Evolutionary conservation across 92 coral and sea anemone species (phyloP), one percentile per base, ranked within the genome.

Genomic region (Porites evermanni): DNA sequence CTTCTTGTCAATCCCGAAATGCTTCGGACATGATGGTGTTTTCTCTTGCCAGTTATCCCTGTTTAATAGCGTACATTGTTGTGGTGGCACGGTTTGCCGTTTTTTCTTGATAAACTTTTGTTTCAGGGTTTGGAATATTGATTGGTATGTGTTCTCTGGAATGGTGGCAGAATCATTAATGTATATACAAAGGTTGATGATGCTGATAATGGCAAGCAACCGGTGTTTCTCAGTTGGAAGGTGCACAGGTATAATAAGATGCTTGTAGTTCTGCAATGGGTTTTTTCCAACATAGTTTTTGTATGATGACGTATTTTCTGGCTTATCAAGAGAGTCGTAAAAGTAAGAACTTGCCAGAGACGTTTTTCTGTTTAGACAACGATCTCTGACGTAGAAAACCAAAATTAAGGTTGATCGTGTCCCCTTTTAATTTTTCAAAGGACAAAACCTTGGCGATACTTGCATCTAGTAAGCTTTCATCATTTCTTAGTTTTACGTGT

Each of bases 171-270:
- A 64, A 12, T 64, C 69, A 64, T 64, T n/a, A n/a, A 80, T 67
- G 17, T 65, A 65, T 71, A 80, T 32, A 71, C 38, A 65, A 32
- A 80, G 56, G 84, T 80, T 64, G 38, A 80, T 51, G 38, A 80
- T 59, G 59, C 84, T 67, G 70, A 80, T 38, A 67, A 67, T 58
- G 24, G 72, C 12, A 80, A 80, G 84, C 70, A 80, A 68, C 84
- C 84, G 67, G 84, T 80, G 84, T 51, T 80, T 74, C 72, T 67
- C 67, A 68, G 56, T 44, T 80, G 84, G 76, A 65, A 80, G 84
- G 72, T 80, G 84, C 13, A 80, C 75, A 11, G 84, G 84, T 54
- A 80, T 23, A 19, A 66, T 65, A 44, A 80, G 84, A 80, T 80
- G 47, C 24, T 80, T 32, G 52, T 12, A 80, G 56, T 80, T 71